Evolutionary conservation across 2,113 vertebrate species (phyloP).

Genomic region (Pogona vitticeps): DNA sequence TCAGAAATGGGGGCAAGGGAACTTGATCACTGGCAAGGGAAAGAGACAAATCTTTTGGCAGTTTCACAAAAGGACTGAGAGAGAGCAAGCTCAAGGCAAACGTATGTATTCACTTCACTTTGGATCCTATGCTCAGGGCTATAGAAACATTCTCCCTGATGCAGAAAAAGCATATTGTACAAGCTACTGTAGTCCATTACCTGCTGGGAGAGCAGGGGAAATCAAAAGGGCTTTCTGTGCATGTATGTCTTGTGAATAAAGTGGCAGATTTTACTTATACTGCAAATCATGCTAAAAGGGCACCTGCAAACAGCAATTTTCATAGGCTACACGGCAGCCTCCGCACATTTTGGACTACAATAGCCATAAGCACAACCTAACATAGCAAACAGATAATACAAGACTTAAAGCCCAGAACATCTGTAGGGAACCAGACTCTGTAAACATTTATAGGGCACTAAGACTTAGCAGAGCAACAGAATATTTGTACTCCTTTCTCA

Average conservation of each 20-base stretch:
- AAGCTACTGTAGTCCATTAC: fast-evolving
- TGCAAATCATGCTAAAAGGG: not conserved
- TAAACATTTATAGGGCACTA: not conserved
- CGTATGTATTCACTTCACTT: too few species aligned
- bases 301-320: not conserved
- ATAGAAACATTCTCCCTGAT: not conserved
- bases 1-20: not conserved
- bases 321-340: not conserved
- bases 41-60: not conserved
- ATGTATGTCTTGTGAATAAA: not conserved
- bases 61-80: not conserved
- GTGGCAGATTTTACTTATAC: not conserved
- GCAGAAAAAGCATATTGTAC: not conserved
- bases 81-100: not conserved
- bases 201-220: not conserved
- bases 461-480: not conserved
- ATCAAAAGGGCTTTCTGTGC: not conserved
- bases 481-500: not conserved
- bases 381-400: too few species aligned
- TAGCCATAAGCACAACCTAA: not conserved
- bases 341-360: not conserved
- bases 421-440: too few species aligned
- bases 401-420: too few species aligned
- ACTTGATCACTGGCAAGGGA: not conserved
- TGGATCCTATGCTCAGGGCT: not conserved